Evolutionary conservation across 2,113 vertebrate genomes (phyloP).

Genomic region (Xiphorhynchus elegans): DNA sequence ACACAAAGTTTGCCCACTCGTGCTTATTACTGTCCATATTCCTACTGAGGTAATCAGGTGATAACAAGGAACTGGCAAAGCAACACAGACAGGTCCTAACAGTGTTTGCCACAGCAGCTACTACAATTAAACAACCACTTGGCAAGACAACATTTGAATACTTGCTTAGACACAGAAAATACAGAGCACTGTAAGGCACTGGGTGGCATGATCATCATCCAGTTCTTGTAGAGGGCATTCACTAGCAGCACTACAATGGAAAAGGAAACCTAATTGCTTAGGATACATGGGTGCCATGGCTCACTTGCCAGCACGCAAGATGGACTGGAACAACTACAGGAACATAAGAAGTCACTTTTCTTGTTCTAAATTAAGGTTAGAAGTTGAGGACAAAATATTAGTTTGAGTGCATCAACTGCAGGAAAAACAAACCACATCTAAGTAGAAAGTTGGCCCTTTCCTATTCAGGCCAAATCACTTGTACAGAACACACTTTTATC

Average conservation of each 20-base stretch:
- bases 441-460: not conserved
- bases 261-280: not conserved
- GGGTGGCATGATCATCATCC: not conserved
- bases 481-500: not conserved
- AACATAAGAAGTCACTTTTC: not conserved
- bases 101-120: not conserved
- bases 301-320: not conserved
- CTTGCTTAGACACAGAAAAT: not conserved
- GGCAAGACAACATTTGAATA: not conserved
- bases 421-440: not conserved
- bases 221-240: not conserved
- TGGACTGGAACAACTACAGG: not conserved
- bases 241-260: not conserved
- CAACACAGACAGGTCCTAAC: not conserved
- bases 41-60: not conserved
- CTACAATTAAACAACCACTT: not conserved
- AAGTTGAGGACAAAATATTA: not conserved
- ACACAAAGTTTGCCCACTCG: not conserved
- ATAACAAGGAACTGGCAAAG: not conserved
- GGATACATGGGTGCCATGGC: not conserved
- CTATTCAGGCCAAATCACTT: not conserved
- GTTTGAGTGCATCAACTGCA: not conserved
- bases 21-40: not conserved
- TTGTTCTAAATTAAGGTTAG: not conserved
- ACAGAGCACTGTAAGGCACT: not conserved